Percentiles rank a stretch among this genome's conserved stretches.
Evolutionary conservation across 2,797 vertebrate species (phyloP).

Genomic region (Sardinella longiceps): DNA sequence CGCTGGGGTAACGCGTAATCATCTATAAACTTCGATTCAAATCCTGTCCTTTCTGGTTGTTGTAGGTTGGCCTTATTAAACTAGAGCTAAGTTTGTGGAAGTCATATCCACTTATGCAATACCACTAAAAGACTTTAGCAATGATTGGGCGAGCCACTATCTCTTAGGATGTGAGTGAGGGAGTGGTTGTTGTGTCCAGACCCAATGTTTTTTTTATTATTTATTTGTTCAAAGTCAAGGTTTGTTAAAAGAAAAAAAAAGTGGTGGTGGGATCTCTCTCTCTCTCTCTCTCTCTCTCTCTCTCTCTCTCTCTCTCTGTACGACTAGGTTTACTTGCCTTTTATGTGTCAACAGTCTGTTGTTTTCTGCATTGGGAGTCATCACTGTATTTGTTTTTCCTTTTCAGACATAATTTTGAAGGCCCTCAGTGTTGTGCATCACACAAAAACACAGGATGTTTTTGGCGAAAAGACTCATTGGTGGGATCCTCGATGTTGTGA

Average conservation of each 20-base stretch:
- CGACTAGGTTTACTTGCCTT: background rate
- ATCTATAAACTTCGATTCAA: too few relatives aligned
- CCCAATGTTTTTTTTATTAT: too few relatives aligned
- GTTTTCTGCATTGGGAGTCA: background rate
- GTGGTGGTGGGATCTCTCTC: too few relatives aligned
- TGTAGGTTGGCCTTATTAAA: too few relatives aligned
- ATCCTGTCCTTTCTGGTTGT: too few relatives aligned
- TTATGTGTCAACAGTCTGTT: background rate
- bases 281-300: too few relatives aligned
- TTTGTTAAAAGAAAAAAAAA: too few relatives aligned
- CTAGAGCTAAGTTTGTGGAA: background rate
- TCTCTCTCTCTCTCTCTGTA: too few relatives aligned
- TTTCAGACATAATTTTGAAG: background rate
- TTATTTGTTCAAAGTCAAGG: too few relatives aligned
- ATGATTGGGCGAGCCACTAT: background rate
- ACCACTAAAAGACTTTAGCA: background rate
- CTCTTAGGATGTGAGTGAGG: background rate
- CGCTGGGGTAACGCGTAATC: too few relatives aligned
- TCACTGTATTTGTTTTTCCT: background rate
- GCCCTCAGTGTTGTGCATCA: background rate
- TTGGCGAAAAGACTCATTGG: conserved; percentile 50
- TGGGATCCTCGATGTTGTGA: conserved; percentile 61
- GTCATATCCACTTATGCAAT: background rate
- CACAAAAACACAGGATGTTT: conserved; percentile 61
- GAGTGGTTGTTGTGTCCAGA: too few relatives aligned